Conservation (phyloP, 1,140 invertebrate genomes). For the Hermetia illucens region DNA sequence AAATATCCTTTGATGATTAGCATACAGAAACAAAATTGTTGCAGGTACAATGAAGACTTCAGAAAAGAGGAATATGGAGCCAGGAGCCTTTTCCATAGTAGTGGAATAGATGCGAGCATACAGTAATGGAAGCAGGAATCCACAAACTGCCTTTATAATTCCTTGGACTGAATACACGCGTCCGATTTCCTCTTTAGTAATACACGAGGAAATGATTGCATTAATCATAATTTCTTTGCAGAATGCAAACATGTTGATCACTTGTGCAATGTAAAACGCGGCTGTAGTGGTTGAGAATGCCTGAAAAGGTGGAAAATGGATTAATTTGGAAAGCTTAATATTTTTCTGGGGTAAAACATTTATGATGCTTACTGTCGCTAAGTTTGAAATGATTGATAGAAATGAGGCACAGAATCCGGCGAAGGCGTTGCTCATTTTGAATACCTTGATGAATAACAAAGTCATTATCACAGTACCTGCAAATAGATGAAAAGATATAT, state of each 20-base stretch:
- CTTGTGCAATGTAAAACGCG: conserved; percentile 20
- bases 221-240: conserved; percentile 26
- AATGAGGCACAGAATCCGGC: too few relatives aligned
- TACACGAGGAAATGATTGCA: conserved; percentile 23
- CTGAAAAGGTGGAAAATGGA: too few relatives aligned
- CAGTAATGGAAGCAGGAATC: conserved; percentile 24
- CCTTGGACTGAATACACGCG: conserved; percentile 29
- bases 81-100: conserved; percentile 22
- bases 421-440: too few relatives aligned
- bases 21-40: conserved; percentile 27
- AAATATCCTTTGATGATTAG: too few relatives aligned
- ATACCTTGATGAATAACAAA: too few relatives aligned
- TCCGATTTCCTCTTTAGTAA: conserved; percentile 23
- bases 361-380: too few relatives aligned
- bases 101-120: conserved; percentile 20
- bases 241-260: conserved; percentile 26
- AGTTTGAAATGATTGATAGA: too few relatives aligned
- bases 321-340: too few relatives aligned
- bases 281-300: conserved; percentile 16
- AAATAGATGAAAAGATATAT: too few relatives aligned
- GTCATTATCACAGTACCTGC: too few relatives aligned
- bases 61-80: conserved; percentile 24
- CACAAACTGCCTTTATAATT: conserved; percentile 22
- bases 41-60: conserved; percentile 25
- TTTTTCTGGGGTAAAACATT: too few relatives aligned